A percentile compares a stretch with the other conserved stretches of the same genome.
phyloP scores from a whole-genome alignment of 2,113 vertebrate species.

The Gopherus flavomarginatus region DNA sequence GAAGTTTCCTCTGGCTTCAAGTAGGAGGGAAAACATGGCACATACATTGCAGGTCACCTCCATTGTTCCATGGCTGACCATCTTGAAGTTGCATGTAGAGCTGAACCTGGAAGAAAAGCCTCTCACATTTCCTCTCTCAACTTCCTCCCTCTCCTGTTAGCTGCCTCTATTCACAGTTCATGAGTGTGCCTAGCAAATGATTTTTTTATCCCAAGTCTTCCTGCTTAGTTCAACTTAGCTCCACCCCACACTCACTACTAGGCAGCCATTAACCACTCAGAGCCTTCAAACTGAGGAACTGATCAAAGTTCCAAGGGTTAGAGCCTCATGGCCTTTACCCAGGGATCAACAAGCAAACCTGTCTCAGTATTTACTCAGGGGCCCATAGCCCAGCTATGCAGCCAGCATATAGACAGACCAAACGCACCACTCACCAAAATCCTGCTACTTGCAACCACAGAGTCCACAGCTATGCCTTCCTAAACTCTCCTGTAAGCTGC shows the following conservation, averaged over 20 bases:
- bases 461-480: neutral
- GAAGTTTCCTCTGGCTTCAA: too few species aligned
- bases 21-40: too few species aligned
- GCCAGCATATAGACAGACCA: neutral
- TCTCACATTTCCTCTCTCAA: too few species aligned
- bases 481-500: neutral
- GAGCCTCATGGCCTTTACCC: neutral
- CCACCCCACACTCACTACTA: neutral
- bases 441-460: neutral
- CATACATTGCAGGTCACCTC: too few species aligned
- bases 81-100: too few species aligned
- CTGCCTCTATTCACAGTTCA: too few species aligned
- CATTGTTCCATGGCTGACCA: too few species aligned
- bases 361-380: neutral
- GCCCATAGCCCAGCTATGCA: neutral
- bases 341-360: neutral
- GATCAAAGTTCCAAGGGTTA: neutral
- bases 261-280: neutral
- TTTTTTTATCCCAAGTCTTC: too few species aligned
- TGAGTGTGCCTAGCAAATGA: too few species aligned
- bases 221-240: neutral
- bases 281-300: neutral
- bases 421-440: neutral
- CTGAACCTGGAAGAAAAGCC: too few species aligned
- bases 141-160: too few species aligned